Evolutionary conservation across 2,888 invertebrate genomes (phyloP).

Genomic region (Dioctria rufipes): DNA sequence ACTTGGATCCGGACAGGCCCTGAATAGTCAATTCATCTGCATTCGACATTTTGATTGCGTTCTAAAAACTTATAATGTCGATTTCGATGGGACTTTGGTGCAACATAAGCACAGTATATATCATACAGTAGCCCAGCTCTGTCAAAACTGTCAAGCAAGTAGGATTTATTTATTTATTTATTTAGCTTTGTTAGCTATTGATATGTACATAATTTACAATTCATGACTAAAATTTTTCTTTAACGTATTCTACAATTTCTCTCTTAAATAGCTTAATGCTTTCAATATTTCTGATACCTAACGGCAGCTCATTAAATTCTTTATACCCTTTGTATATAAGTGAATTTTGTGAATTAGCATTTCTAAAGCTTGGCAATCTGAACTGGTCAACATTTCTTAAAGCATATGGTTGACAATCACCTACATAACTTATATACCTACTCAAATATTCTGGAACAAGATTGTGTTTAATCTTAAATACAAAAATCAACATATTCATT

Average conservation of each 20-base stretch:
- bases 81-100: too few relatives aligned
- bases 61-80: too few relatives aligned
- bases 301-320: slow-evolving; percentile 9
- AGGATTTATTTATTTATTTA: too few relatives aligned
- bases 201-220: too few relatives aligned
- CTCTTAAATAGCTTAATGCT: slow-evolving; percentile 3
- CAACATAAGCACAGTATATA: too few relatives aligned
- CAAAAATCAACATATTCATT: too few relatives aligned
- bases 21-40: too few relatives aligned
- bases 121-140: too few relatives aligned
- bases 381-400: not conserved
- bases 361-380: slow-evolving; percentile 1
- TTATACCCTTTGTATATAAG: not conserved
- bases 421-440: slow-evolving; percentile 18
- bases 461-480: not conserved
- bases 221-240: not conserved
- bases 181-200: too few relatives aligned
- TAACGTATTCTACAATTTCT: not conserved
- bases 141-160: too few relatives aligned
- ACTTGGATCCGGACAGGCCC: too few relatives aligned
- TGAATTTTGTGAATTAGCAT: slow-evolving; percentile 6
- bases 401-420: slow-evolving; percentile 7
- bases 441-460: not conserved
- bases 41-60: too few relatives aligned
- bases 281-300: not conserved